Percentiles rank a stretch among this genome's conserved stretches.
Conservation (phyloP, 2,888 invertebrate genomes). For the Norana najaformis region DNA sequence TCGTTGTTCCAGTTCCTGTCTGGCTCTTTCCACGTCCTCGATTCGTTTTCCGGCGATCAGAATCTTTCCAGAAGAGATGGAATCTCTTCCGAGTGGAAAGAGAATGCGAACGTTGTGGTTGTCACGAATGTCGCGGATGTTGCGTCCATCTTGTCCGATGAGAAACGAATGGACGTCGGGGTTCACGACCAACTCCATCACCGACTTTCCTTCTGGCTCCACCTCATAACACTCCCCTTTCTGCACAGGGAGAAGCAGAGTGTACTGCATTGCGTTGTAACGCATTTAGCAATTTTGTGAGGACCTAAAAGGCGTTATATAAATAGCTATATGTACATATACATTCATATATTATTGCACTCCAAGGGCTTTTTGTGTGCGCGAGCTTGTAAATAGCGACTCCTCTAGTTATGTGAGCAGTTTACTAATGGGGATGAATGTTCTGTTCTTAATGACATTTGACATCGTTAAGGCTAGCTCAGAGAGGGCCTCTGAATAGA, state of each 20-base stretch:
- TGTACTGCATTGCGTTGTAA: background rate
- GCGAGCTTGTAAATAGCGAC: no score
- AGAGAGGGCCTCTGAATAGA: no score
- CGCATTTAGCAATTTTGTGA: no score
- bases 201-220: background rate
- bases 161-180: background rate
- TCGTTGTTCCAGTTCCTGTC: background rate
- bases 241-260: background rate
- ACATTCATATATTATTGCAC: no score
- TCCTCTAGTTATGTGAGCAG: no score
- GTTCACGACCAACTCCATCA: background rate
- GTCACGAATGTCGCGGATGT: background rate
- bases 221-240: background rate
- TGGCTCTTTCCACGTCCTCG: background rate
- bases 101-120: background rate
- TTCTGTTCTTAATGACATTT: no score
- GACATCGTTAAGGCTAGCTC: no score
- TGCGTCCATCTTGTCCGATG: slow-evolving; percentile 5
- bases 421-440: no score
- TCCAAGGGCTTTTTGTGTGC: no score
- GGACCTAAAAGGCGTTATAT: no score
- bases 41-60: background rate
- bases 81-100: background rate
- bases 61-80: background rate
- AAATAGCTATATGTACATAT: no score